phyloP scores from a whole-genome alignment of 2,113 vertebrate species.

The Antechinus stuartii region DNA sequence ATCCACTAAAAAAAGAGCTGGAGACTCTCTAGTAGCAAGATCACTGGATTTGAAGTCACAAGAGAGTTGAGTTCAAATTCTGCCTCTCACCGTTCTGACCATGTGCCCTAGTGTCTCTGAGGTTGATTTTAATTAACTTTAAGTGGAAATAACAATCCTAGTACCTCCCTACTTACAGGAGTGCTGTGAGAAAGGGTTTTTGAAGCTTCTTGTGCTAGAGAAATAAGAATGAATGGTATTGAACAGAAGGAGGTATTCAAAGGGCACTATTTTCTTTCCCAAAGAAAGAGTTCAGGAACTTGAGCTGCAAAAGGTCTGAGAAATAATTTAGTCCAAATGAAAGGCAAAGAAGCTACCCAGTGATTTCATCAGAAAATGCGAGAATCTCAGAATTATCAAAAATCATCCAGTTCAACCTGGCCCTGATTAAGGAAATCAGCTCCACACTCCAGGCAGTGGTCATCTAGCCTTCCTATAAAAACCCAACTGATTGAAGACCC shows the following conservation, averaged over 20 bases:
- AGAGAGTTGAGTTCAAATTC: background rate
- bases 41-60: background rate
- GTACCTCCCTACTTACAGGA: background rate
- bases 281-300: too few relatives aligned
- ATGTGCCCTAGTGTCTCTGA: background rate
- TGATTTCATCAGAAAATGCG: too few relatives aligned
- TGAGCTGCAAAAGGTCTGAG: too few relatives aligned
- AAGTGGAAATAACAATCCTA: background rate
- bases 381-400: too few relatives aligned
- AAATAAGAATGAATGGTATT: background rate
- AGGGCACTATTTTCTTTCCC: too few relatives aligned
- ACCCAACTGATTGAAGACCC: too few relatives aligned
- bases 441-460: too few relatives aligned
- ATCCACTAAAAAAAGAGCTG: background rate
- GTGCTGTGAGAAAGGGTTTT: background rate
- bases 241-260: background rate
- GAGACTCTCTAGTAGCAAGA: background rate
- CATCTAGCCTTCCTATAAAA: too few relatives aligned
- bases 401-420: too few relatives aligned
- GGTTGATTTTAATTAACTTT: background rate
- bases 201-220: background rate
- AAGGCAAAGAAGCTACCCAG: too few relatives aligned
- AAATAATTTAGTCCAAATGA: too few relatives aligned
- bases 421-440: too few relatives aligned
- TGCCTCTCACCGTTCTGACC: background rate